phyloP scores from a whole-genome alignment of 1,140 invertebrate species.

The Drosophila nikananu region DNA sequence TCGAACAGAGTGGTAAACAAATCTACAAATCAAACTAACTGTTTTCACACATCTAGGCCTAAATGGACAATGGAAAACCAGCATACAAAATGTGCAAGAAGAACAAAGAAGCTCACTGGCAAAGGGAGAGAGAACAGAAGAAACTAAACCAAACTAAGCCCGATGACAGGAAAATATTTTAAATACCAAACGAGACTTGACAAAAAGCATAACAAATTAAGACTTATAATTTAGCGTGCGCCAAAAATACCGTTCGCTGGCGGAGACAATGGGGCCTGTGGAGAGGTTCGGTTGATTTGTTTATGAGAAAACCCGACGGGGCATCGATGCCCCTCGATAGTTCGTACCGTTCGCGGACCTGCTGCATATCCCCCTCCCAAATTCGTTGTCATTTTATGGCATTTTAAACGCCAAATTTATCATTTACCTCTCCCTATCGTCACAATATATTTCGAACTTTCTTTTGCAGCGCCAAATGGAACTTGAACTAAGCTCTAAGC shows the following conservation, averaged over 20 bases:
- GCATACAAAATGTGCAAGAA: conserved; percentile 34
- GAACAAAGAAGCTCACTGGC: conserved; percentile 18
- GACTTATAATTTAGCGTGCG: conserved; percentile 79
- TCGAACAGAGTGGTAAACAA: conserved; percentile 41
- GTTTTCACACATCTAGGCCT: conserved; percentile 77
- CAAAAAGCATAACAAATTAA: conserved; percentile 78
- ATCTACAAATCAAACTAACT: conserved; percentile 65
- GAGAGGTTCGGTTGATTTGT: conserved; percentile 62
- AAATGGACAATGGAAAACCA: conserved; percentile 33
- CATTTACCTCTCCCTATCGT: conserved; percentile 17
- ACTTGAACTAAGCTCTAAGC: conserved; percentile 31
- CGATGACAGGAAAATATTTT: conserved; percentile 50
- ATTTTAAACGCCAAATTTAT: conserved; percentile 72
- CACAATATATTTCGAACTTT: conserved; percentile 53
- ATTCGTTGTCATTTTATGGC: conserved; percentile 60
- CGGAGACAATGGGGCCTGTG: conserved; percentile 55
- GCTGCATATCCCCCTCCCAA: conserved; percentile 20
- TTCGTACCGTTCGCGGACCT: conserved; percentile 47
- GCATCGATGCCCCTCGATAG: conserved; percentile 21
- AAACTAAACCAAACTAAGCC: conserved; percentile 11
- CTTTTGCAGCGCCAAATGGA: conserved; percentile 49
- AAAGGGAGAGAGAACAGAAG: neutral
- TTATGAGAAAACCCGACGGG: conserved; percentile 63
- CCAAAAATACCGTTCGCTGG: conserved; percentile 74
- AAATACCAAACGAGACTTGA: conserved; percentile 53